A percentile compares a stretch with the other conserved stretches of the same genome.
Conservation (phyloP, 2,888 invertebrate genomes). For the Branchellion lobata region DNA sequence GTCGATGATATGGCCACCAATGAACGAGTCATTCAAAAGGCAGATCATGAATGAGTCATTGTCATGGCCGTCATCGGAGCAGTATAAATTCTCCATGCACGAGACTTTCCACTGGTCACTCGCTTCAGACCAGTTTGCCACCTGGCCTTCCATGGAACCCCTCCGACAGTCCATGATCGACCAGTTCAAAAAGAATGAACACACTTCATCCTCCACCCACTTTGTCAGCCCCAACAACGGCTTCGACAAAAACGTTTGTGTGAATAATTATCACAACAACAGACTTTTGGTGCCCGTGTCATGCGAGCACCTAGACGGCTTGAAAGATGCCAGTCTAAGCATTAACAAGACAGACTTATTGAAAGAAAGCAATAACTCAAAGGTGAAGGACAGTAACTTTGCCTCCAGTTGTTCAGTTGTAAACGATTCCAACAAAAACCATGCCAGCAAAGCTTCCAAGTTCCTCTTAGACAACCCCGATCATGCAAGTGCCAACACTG, state of each 20-base stretch:
- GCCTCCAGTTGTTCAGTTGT: not conserved
- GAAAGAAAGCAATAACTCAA: not conserved
- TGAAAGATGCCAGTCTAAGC: not conserved
- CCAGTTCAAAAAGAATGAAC: conserved; percentile 33
- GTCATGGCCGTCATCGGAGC: conserved; percentile 41
- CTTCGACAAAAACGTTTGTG: not conserved
- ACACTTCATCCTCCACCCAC: not conserved
- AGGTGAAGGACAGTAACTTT: not conserved
- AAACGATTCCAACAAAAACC: not conserved
- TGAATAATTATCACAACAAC: not conserved
- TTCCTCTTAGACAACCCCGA: not conserved
- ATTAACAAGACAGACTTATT: not conserved
- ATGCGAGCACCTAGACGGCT: not conserved
- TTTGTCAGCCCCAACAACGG: not conserved
- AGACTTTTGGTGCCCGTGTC: not conserved
- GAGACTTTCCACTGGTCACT: conserved; percentile 40
- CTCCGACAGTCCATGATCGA: conserved; percentile 42
- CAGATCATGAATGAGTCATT: conserved; percentile 38
- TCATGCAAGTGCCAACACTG: not conserved
- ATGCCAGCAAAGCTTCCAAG: not conserved
- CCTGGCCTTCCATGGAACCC: conserved; percentile 33
- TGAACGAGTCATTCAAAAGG: conserved; percentile 43
- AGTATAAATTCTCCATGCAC: conserved; percentile 36
- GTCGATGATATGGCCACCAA: conserved; percentile 41
- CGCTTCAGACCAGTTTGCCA: conserved; percentile 18